Evolutionary conservation across 1,140 invertebrate species (phyloP).

Genomic region (Macrobrachium rosenbergii): DNA sequence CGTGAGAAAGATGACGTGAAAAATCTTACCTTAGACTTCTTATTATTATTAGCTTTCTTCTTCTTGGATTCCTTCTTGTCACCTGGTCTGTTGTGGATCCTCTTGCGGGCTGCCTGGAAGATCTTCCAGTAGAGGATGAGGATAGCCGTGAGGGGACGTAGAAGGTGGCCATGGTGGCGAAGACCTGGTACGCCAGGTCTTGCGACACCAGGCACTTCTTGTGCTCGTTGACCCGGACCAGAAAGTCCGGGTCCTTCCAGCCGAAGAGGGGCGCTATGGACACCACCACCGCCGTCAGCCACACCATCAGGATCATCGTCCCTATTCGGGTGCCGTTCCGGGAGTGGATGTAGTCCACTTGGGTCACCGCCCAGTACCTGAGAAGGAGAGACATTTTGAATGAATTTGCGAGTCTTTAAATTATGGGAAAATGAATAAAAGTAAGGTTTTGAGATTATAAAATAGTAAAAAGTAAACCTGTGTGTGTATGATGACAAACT

Average conservation of each 20-base stretch:
- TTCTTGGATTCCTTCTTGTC: slow-evolving; percentile 44
- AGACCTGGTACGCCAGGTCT: slow-evolving; percentile 85
- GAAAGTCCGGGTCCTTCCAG: slow-evolving; percentile 86
- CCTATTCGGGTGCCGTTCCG: slow-evolving; percentile 88
- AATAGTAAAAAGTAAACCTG: too few species aligned
- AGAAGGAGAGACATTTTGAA: too few species aligned
- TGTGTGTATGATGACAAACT: too few species aligned
- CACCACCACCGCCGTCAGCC: slow-evolving; percentile 91
- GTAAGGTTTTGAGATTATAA: too few species aligned
- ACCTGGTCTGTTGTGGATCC: slow-evolving; percentile 77
- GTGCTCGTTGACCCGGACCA: slow-evolving; percentile 62
- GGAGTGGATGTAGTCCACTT: slow-evolving; percentile 94
- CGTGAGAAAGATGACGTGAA: too few species aligned
- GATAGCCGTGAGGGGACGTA: slow-evolving; percentile 94
- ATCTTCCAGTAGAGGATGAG: slow-evolving; percentile 95
- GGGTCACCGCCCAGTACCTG: slow-evolving; percentile 96
- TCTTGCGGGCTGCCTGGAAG: slow-evolving; percentile 88
- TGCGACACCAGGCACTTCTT: slow-evolving; percentile 77
- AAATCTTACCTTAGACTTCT: slow-evolving; percentile 24
- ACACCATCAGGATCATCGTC: slow-evolving; percentile 92
- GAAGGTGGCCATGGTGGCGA: slow-evolving; percentile 91
- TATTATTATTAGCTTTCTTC: slow-evolving; percentile 26
- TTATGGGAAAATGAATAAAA: too few species aligned
- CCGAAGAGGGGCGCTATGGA: slow-evolving; percentile 93
- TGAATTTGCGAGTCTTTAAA: too few species aligned